Percentiles rank a stretch among this genome's conserved stretches.
Conservation (phyloP, 2,113 vertebrate genomes). For the Aegotheles bennettii region DNA sequence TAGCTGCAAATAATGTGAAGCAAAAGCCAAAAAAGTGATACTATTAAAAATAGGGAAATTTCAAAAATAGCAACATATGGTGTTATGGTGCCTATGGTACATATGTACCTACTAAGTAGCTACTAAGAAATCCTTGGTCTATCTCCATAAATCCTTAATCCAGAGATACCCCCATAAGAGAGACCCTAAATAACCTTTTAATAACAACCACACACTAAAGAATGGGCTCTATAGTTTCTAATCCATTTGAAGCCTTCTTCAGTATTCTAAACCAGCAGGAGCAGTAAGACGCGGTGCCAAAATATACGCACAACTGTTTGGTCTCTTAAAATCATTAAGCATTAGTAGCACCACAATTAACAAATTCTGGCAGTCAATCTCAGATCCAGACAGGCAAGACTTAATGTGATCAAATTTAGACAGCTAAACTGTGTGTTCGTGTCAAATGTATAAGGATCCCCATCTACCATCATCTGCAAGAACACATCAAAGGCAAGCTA, state of each 20-base stretch:
- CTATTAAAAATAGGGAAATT: neutral
- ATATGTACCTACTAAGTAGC: neutral
- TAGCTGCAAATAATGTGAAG: neutral
- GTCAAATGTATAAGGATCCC: neutral
- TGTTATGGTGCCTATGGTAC: too few relatives aligned
- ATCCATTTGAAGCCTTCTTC: neutral
- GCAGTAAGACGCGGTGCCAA: neutral
- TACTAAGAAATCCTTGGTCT: neutral
- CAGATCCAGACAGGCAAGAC: neutral
- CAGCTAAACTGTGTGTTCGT: neutral
- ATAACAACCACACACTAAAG: neutral
- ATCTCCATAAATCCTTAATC: slow-evolving; percentile 44
- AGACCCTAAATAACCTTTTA: slow-evolving; percentile 32
- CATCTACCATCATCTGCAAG: neutral
- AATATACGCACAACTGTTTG: neutral
- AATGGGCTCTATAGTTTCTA: neutral
- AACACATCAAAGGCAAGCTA: neutral
- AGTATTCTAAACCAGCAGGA: neutral
- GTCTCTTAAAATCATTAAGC: neutral
- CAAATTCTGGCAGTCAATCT: neutral
- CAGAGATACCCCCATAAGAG: neutral
- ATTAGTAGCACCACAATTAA: neutral
- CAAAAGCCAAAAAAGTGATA: neutral
- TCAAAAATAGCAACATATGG: slow-evolving; percentile 50
- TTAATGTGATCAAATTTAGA: neutral